Conservation (phyloP, 92 coral and sea anemone species). For the Phymanthus crucifer region DNA sequence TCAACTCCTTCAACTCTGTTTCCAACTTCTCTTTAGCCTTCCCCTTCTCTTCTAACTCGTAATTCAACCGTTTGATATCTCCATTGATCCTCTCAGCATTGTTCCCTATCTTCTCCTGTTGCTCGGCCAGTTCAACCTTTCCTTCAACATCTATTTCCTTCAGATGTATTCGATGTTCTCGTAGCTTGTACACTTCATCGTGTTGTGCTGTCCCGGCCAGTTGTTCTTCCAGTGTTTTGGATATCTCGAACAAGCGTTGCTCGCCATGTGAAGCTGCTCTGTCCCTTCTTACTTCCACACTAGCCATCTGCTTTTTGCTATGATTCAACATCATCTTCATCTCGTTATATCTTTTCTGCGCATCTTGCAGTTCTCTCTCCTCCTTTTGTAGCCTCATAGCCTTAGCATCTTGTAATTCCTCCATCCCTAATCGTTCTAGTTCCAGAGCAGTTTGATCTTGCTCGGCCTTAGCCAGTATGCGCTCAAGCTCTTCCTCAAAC, state of each 20-base stretch:
- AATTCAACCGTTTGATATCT: slow-evolving; percentile 54
- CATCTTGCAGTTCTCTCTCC: slow-evolving; percentile 71
- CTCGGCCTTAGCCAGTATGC: slow-evolving; percentile 50
- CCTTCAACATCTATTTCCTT: slow-evolving; percentile 87
- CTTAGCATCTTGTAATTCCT: slow-evolving; percentile 68
- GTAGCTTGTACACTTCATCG: slow-evolving; percentile 56
- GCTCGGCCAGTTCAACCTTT: slow-evolving; percentile 66
- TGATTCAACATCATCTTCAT: slow-evolving; percentile 70
- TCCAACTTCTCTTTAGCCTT: slow-evolving; percentile 83
- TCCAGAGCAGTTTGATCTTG: slow-evolving; percentile 66
- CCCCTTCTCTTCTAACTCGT: slow-evolving; percentile 69
- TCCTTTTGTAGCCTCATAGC: slow-evolving; percentile 60
- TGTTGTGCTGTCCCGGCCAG: slow-evolving; percentile 61
- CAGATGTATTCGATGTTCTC: slow-evolving; percentile 68
- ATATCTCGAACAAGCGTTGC: slow-evolving; percentile 59
- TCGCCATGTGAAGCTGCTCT: slow-evolving; percentile 59
- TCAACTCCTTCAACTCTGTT: slow-evolving; percentile 76
- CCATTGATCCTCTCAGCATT: slow-evolving; percentile 55
- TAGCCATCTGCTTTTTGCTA: slow-evolving; percentile 57
- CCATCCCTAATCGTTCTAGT: slow-evolving; percentile 59
- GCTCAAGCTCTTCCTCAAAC: slow-evolving; percentile 54
- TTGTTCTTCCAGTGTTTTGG: slow-evolving; percentile 64
- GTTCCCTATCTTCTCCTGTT: slow-evolving; percentile 58
- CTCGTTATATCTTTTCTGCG: slow-evolving; percentile 67
- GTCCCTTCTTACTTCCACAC: slow-evolving; percentile 61